Base-by-base conservation (phyloP, 2,888 invertebrate genomes). In the Cheilosia vulpina region DNA sequence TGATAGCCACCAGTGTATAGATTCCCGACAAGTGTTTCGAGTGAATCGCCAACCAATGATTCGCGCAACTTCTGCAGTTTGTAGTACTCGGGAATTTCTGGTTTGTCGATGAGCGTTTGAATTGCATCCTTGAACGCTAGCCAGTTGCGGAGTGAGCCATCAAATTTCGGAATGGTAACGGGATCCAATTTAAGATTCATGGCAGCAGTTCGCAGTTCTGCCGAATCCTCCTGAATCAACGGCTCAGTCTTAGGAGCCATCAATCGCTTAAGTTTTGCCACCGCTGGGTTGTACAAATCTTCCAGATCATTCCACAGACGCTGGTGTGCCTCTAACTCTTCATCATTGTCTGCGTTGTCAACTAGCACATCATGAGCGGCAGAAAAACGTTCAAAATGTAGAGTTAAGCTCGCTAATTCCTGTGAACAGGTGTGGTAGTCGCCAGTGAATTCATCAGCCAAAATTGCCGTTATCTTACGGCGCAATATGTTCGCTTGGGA, bases 61-160 rank as follows among this genome's bases (percentile, higher is more conserved):
- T 60, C n/a, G 13, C 41, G 21, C 43, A 62, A 60, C 43, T 60
- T 24, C 43, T 43, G 60, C 6, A 60, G 21, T 43, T 60, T 60
- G 6, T 43, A 60, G n/a, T 58, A 58, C 38, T 58, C 58, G 41
- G 17, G 38, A 38, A 58, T 58, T 15, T 15, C 58, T 13, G 58
- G 58, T 41, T 58, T 58, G n/a, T 58, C 19, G 2, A 58, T 58
- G 38, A 58, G 58, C 17, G 19, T 58, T 38, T 58, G 17, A 19
- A 58, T 58, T 34, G 58, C 38, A 9, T 38, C 58, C 38, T 58
- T 58, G 5, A 58, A 58, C 38, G 34, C 58, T 17, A 58, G 19
- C 58, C 58, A 58, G 58, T 58, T 58, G 38, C 58, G 60, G 21
- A 60, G 60, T 24, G 43, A 60, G 43, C 60, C 60, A 60, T 60